Evolutionary conservation across 2,888 invertebrate genomes (phyloP).

Genomic region (Dichetophora obliterata): DNA sequence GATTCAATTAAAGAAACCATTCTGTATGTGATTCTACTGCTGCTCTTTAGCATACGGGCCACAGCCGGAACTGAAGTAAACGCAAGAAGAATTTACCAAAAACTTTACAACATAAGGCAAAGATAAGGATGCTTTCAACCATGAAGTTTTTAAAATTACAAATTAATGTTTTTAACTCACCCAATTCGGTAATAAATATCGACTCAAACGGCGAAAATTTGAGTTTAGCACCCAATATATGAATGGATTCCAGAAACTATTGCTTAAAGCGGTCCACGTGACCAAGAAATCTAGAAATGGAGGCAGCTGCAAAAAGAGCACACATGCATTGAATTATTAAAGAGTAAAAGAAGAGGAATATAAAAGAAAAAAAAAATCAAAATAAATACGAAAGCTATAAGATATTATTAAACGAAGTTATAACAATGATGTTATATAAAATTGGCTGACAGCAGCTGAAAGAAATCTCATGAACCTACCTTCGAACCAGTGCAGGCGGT

Average conservation of each 20-base stretch:
- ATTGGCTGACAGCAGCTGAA: neutral
- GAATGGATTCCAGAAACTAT: conserved; percentile 92
- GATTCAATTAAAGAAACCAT: too few species aligned
- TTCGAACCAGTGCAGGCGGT: conserved; percentile 90
- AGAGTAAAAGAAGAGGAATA: neutral
- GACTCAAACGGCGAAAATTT: conserved; percentile 85
- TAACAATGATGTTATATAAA: neutral
- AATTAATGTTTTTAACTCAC: conserved; percentile 71
- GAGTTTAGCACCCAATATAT: conserved; percentile 90
- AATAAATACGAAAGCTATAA: neutral
- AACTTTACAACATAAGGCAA: too few species aligned
- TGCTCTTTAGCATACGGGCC: too few species aligned
- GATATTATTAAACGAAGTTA: neutral
- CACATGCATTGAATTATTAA: neutral
- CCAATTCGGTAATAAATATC: conserved; percentile 81
- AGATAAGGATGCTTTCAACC: too few species aligned
- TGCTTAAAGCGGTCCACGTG: conserved; percentile 88
- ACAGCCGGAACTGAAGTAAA: too few species aligned
- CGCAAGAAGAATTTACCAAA: too few species aligned
- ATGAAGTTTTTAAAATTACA: too few species aligned
- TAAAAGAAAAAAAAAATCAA: neutral
- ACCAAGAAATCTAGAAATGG: conserved; percentile 86
- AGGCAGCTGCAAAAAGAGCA: conserved; percentile 74
- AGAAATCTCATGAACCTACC: conserved; percentile 68
- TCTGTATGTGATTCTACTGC: too few species aligned